Evolutionary conservation across 2,797 vertebrate species (phyloP).

Genomic region (Cyprinodon diabolis): DNA sequence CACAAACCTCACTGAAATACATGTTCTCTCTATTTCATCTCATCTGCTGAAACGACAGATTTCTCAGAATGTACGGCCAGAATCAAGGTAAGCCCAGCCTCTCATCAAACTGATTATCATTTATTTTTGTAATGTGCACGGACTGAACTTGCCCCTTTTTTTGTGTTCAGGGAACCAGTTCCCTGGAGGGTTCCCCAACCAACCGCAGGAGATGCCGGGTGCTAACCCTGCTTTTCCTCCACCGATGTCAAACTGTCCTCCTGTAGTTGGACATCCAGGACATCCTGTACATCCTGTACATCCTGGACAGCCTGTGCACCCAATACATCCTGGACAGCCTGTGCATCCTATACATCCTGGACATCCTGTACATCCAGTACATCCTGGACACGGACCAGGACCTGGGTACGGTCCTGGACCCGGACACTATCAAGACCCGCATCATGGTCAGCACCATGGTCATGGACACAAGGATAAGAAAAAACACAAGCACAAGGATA

Average conservation of each 20-base stretch:
- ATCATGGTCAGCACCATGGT: background rate
- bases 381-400: background rate
- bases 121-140: background rate
- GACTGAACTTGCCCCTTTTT: background rate
- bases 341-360: too few species aligned
- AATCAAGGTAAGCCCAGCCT: conserved; percentile 1
- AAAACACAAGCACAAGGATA: conserved; percentile 21
- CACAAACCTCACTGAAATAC: background rate
- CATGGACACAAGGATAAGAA: conserved; percentile 13
- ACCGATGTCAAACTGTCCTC: background rate
- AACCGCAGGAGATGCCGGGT: background rate
- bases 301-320: background rate
- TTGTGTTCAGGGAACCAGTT: conserved; percentile 5
- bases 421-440: background rate
- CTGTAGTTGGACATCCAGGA: background rate
- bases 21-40: background rate
- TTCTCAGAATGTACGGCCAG: conserved; percentile 5
- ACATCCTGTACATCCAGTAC: background rate
- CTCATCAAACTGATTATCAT: background rate
- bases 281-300: background rate
- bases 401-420: background rate
- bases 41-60: too few species aligned
- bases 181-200: conserved; percentile 1
- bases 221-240: conserved; percentile 1
- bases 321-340: too few species aligned